Percentiles rank a stretch among this genome's conserved stretches.
Evolutionary conservation across 2,888 invertebrate genomes (phyloP).

Genomic region (Sarcophaga variegata): DNA sequence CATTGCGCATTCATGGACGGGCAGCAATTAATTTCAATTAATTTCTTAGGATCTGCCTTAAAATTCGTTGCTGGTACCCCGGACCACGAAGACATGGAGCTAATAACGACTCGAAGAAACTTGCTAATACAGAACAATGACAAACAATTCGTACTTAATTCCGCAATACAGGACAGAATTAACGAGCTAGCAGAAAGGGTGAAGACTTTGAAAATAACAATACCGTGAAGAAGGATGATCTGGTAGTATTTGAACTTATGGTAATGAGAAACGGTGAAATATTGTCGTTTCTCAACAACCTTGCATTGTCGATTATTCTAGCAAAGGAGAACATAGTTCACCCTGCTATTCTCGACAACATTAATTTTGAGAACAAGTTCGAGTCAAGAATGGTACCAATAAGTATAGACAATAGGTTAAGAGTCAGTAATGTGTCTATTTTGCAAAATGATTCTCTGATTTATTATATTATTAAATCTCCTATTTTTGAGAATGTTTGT

Average conservation of each 20-base stretch:
- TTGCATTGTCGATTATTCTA: constrained; percentile 2
- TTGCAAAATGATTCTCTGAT: background rate
- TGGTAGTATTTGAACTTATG: background rate
- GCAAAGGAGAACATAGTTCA: constrained; percentile 3
- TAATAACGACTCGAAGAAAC: background rate
- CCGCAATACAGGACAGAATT: background rate
- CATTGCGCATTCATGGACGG: background rate
- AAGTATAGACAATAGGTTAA: background rate
- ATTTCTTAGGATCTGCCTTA: too few species aligned
- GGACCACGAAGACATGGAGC: background rate
- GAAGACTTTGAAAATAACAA: background rate
- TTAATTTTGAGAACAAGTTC: constrained; percentile 6
- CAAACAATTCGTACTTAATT: background rate
- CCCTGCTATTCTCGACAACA: constrained; percentile 17
- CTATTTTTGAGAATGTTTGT: background rate
- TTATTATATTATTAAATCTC: too few species aligned
- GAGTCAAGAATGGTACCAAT: constrained; percentile 5
- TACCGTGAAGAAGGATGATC: background rate
- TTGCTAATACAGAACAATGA: constrained; percentile 8
- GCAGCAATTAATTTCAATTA: background rate
- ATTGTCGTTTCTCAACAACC: constrained; percentile 8
- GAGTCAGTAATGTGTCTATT: background rate
- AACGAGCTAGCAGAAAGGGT: background rate
- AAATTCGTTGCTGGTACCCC: background rate
- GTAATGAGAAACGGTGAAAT: constrained; percentile 25